phyloP scores from a whole-genome alignment of 1,140 invertebrate genomes.

The Aricia agestis region DNA sequence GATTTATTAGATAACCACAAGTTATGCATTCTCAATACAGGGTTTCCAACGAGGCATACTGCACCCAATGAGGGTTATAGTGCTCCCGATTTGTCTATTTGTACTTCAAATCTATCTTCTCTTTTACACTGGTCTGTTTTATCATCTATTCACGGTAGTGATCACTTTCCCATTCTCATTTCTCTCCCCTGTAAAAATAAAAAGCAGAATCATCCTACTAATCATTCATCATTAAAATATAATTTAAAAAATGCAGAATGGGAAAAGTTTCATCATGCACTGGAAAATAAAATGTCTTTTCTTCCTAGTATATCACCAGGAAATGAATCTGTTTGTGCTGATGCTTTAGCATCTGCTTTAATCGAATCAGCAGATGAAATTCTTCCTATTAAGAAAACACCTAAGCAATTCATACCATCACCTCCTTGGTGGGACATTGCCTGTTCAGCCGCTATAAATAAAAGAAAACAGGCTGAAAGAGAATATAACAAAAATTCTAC shows the following conservation, averaged over 20 bases:
- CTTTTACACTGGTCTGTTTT: slow-evolving; percentile 15
- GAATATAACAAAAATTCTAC: slow-evolving; percentile 15
- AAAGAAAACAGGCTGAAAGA: slow-evolving; percentile 31
- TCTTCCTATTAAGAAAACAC: slow-evolving; percentile 17
- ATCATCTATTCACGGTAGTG: slow-evolving; percentile 19
- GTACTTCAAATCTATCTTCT: slow-evolving; percentile 18
- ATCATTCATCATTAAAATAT: slow-evolving; percentile 10
- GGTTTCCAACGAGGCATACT: slow-evolving; percentile 21
- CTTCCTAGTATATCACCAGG: neutral
- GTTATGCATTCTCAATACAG: slow-evolving; percentile 22
- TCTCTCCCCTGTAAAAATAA: neutral
- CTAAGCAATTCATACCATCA: slow-evolving; percentile 4
- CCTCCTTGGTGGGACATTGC: slow-evolving; percentile 33
- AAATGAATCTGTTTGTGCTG: neutral
- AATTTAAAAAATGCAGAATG: slow-evolving; percentile 6
- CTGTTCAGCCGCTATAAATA: slow-evolving; percentile 26
- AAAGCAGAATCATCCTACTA: neutral
- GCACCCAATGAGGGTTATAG: slow-evolving; percentile 17
- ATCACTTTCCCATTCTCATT: slow-evolving; percentile 22
- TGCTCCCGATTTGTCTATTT: slow-evolving; percentile 21
- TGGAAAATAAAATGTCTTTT: neutral
- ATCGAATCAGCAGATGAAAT: slow-evolving; percentile 16
- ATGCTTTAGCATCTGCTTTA: neutral
- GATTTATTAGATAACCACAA: slow-evolving; percentile 16
- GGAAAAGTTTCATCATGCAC: slow-evolving; percentile 11